These are phyloP conservation scores for Micronisus gabar DNA, from an alignment of 2,113 vertebrate species.

Conservation along the genomic window DNA sequence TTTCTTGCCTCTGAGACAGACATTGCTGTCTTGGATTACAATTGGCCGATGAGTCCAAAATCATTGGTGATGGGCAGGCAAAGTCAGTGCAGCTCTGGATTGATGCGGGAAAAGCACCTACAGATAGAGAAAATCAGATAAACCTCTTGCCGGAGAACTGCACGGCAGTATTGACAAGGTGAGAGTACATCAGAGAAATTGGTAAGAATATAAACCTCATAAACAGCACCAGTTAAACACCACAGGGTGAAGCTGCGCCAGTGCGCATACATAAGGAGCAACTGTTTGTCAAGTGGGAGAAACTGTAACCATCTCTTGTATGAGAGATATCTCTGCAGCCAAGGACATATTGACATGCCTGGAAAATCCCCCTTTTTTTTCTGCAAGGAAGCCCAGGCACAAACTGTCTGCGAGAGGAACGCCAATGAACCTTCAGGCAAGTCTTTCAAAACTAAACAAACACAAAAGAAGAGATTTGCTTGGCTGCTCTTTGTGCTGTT, in stretches of 20 bases:
- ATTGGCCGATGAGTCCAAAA: background rate
- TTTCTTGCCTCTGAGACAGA: background rate
- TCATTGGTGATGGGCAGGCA: background rate
- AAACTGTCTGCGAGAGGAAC: slow-evolving; percentile 19
- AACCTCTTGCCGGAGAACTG: background rate
- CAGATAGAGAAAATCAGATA: background rate
- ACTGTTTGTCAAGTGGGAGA: slow-evolving; percentile 12
- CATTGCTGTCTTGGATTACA: background rate
- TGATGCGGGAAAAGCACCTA: fast-evolving
- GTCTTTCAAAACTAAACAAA: slow-evolving; percentile 44
- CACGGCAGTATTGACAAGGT: background rate
- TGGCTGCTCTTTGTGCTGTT: background rate
- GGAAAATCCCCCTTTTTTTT: slow-evolving; percentile 28
- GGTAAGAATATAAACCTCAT: background rate
- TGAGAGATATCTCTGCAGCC: slow-evolving; percentile 19
- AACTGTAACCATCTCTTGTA: background rate
- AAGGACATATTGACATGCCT: slow-evolving; percentile 53
- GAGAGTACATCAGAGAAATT: background rate
- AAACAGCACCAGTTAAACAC: slow-evolving; percentile 14
- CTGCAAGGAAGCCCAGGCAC: slow-evolving; percentile 21
- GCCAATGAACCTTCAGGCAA: slow-evolving; percentile 57
- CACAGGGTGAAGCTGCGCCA: background rate
- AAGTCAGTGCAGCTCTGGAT: background rate
- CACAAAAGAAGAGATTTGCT: background rate
- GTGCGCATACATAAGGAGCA: background rate